phyloP scores from a whole-genome alignment of 2,113 vertebrate species.

The Cavia porcellus region DNA sequence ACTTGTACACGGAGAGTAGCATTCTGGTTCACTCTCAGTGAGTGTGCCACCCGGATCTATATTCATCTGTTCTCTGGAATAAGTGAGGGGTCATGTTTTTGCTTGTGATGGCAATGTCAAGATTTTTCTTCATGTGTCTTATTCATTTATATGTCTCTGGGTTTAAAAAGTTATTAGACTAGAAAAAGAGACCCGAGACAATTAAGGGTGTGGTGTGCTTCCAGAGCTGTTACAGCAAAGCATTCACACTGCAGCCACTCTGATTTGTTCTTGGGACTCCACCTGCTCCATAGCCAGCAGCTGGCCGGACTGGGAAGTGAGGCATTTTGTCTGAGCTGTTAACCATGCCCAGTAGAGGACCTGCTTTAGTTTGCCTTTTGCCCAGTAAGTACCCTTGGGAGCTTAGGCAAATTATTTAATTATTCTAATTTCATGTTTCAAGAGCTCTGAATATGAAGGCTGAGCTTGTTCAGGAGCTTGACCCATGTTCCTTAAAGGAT shows the following conservation, averaged over 20 bases:
- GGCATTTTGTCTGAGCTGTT: neutral
- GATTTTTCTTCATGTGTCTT: neutral
- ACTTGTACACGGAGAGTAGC: neutral
- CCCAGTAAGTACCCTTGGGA: neutral
- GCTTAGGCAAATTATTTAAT: neutral
- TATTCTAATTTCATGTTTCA: neutral
- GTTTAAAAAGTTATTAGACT: neutral
- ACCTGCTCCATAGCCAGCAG: neutral
- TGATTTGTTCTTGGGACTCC: neutral
- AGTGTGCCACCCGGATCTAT: neutral
- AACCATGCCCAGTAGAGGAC: neutral
- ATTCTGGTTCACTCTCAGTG: neutral
- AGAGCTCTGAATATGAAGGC: conserved; percentile 11
- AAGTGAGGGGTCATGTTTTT: neutral
- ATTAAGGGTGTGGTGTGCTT: neutral
- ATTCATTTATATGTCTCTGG: neutral
- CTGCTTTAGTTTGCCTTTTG: neutral
- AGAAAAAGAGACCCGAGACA: neutral
- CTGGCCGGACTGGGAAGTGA: neutral
- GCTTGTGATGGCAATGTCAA: neutral
- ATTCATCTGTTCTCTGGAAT: neutral
- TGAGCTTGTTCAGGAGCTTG: neutral
- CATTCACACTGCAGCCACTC: neutral
- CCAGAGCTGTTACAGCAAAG: neutral
- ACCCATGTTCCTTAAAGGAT: neutral